phyloP scores from a whole-genome alignment of 2,113 vertebrate genomes.

The Epinephelus cyanopodus region DNA sequence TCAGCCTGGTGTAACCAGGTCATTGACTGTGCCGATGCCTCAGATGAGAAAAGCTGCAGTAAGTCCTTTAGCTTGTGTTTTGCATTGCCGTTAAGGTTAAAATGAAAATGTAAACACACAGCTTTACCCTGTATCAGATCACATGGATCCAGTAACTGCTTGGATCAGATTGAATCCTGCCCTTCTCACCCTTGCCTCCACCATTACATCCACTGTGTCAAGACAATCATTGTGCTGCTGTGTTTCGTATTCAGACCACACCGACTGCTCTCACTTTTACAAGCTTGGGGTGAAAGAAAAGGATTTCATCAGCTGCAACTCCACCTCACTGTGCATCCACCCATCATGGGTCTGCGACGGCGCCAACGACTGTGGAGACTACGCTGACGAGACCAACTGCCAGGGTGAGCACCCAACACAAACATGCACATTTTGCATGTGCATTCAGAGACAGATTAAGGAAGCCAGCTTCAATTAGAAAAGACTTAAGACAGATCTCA shows the following conservation, averaged over 20 bases:
- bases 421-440: neutral
- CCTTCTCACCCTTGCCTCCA: neutral
- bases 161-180: conserved; percentile 22
- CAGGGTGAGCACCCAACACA: conserved; percentile 88
- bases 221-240: conserved; percentile 34
- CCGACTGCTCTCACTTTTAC: conserved; percentile 93
- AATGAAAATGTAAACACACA: conserved; percentile 12
- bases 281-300: conserved; percentile 94
- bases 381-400: conserved; percentile 95
- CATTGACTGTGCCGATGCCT: conserved; percentile 94
- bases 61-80: conserved; percentile 75
- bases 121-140: neutral
- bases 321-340: conserved; percentile 95
- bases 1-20: conserved; percentile 95
- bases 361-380: conserved; percentile 98
- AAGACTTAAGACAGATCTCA: conserved; percentile 52
- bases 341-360: conserved; percentile 97
- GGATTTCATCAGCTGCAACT: conserved; percentile 95
- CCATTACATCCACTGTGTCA: conserved; percentile 25
- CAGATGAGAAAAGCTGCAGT: conserved; percentile 97
- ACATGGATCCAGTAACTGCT: conserved; percentile 22
- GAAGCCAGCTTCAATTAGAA: conserved; percentile 59
- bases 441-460: conserved; percentile 33
- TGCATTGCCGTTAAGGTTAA: conserved; percentile 13
- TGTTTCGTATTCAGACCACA: conserved; percentile 88